Evolutionary conservation across 1,140 invertebrate species (phyloP), one percentile per base, ranked within the genome.

Genomic region (Hypsibius dujardini): DNA sequence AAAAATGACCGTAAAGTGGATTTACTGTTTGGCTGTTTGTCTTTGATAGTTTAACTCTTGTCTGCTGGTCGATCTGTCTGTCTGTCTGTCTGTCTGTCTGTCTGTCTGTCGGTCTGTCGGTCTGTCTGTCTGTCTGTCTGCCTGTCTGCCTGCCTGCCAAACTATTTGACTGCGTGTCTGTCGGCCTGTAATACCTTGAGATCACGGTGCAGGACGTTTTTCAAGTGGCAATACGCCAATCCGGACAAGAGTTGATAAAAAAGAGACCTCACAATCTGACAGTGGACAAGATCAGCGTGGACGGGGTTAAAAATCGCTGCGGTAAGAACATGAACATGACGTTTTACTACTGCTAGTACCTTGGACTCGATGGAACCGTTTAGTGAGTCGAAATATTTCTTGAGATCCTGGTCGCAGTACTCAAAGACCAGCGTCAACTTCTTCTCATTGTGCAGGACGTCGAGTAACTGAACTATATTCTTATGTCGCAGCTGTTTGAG

Each of bases 351-450:
- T 28, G 28, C 28, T 28, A 28, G 50, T 67, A 95, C 85, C 78
- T 95, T 91, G 71, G 90, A 84, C 82, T 97, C 93, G 76, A 99
- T 98, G 82, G 98, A 93, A 59, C 95, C 95, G 83, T 97, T 97
- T 46, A 96, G 84, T 78, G 92, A 95, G 79, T 99, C 96, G 81
- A 99, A 99, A 79, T 98, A 99, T 78, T 99, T 99, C 79, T 98
- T 98, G 47, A 99, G 83, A 83, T 99, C 96, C 81, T 98, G 94
- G 81, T 99, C 95, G 79, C 95, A 99, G 79, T 98, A 95, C 81
- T 99, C 96, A 82, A 98, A 98, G 1, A 99, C 95, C 70, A 99
- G 80, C 15, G 93, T 98, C 40, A 99, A 83, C 80, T 98, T 98
- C 79, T 95, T 95, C 76, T 98, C 95, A 78, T 92, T 95, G 77